Conservation (phyloP, 2,888 invertebrate species). For the Sepiola atlantica region DNA sequence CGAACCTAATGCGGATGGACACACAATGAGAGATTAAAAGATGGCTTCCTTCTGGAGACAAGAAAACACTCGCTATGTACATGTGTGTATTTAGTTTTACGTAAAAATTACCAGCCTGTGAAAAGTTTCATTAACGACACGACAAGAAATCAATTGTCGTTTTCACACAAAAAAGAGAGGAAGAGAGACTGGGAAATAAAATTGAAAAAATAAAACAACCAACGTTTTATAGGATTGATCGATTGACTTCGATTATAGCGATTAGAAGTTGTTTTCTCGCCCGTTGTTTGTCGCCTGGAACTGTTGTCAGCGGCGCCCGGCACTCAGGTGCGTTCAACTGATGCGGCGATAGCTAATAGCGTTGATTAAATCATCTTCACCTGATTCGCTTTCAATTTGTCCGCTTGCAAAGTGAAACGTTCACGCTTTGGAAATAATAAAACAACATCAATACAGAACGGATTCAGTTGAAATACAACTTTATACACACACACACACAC, state of each 20-base stretch:
- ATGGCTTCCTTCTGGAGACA: too few species aligned
- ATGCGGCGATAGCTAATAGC: background rate
- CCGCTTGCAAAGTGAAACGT: background rate
- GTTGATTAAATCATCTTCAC: slow-evolving; percentile 10
- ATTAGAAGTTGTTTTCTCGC: background rate
- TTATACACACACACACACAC: too few species aligned
- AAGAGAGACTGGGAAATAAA: too few species aligned
- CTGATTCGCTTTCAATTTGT: background rate
- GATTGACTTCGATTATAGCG: background rate
- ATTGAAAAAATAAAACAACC: too few species aligned
- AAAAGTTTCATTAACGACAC: background rate
- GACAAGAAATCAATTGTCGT: background rate
- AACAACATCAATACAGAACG: background rate
- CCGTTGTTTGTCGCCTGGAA: background rate
- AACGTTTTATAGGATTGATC: background rate
- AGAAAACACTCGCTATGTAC: too few species aligned
- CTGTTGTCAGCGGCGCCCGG: background rate
- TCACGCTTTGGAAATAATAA: background rate
- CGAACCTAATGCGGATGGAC: too few species aligned
- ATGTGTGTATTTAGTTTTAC: background rate
- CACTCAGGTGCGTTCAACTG: background rate
- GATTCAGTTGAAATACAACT: background rate
- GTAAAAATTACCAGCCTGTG: background rate
- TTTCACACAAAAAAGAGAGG: too few species aligned
- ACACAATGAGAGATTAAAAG: too few species aligned